phyloP scores from a whole-genome alignment of 2,797 vertebrate species.

The Myripristis jacobus region DNA sequence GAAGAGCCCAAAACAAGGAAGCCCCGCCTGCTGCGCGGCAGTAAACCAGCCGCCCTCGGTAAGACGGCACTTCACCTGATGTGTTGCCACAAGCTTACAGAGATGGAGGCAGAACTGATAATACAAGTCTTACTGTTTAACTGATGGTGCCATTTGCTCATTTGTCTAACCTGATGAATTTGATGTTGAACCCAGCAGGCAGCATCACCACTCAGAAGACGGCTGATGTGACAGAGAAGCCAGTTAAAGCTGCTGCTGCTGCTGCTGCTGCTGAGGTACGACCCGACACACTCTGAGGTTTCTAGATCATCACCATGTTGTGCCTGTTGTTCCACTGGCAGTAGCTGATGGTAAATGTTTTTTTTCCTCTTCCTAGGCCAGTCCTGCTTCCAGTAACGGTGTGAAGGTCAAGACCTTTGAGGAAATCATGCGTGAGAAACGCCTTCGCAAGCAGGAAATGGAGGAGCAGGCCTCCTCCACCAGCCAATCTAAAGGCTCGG shows the following conservation, averaged over 20 bases:
- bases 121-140: too few relatives aligned
- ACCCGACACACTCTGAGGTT: background rate
- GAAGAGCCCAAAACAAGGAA: conserved; percentile 57
- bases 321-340: background rate
- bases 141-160: background rate
- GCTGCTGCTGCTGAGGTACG: conserved; percentile 67
- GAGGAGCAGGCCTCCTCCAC: conserved; percentile 64
- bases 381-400: conserved; percentile 39
- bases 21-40: conserved; percentile 72
- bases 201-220: conserved; percentile 47
- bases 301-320: background rate
- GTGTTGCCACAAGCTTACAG: background rate
- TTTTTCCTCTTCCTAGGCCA: conserved; percentile 47
- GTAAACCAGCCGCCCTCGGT: conserved; percentile 76
- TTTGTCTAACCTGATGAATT: background rate
- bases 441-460: conserved; percentile 80
- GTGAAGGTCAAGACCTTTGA: conserved; percentile 90
- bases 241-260: conserved; percentile 26
- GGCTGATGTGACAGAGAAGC: conserved; percentile 52
- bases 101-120: too few relatives aligned
- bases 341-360: background rate
- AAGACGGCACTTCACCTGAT: conserved; percentile 25
- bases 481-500: conserved; percentile 28
- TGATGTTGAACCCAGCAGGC: conserved; percentile 45
- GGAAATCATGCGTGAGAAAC: conserved; percentile 90